Base-by-base conservation (phyloP, 2,888 invertebrate species). In the Clostera curtula region DNA sequence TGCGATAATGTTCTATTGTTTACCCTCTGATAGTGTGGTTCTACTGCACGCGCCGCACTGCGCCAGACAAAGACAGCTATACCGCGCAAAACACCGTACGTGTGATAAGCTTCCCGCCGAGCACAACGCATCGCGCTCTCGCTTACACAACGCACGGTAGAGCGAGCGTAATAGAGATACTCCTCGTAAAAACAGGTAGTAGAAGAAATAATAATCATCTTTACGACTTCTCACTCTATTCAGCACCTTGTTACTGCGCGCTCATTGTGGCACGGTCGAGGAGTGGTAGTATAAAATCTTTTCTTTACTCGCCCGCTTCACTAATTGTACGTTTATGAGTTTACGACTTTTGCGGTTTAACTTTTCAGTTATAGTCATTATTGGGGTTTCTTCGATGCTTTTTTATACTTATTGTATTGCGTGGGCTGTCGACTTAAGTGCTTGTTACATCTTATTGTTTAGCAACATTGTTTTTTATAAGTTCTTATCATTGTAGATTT, bases 191-290 rank as follows among this genome's bases (percentile, higher is more conserved):
- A 85, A 84, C 84, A 84, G 85, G 84, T 84, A 84, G 84, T 85
- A 83, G 83, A 82, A 80, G 84, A 85, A 83, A 85, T 85, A 85
- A 85, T 85, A 83, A 84, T 85, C 83, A 85, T 82, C 80, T 85
- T 85, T 85, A 85, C 72, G 82, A 83, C 82, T 84, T 85, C 84
- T 85, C 85, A 84, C 84, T 85, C 85, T 85, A 85, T 85, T 84
- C 82, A 80, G 83, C 83, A 82, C 82, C 82, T 84, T 83, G 82
- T 83, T 82, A 80, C 74, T 80, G 77, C 72, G 74, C 70, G 79
- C 77, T 82, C 80, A 82, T 83, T 83, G 83, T 83, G 67, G 70
- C 64, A 71, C 77, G 73, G 66, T 66, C 68, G 76, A 73, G 63
- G 68, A 79, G 76, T 67, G 79, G 77, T 80, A 80, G 82, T n/a